Percentiles rank a stretch among this genome's conserved stretches.
Evolutionary conservation across 2,113 vertebrate genomes (phyloP).

Genomic region (Myodes glareolus): DNA sequence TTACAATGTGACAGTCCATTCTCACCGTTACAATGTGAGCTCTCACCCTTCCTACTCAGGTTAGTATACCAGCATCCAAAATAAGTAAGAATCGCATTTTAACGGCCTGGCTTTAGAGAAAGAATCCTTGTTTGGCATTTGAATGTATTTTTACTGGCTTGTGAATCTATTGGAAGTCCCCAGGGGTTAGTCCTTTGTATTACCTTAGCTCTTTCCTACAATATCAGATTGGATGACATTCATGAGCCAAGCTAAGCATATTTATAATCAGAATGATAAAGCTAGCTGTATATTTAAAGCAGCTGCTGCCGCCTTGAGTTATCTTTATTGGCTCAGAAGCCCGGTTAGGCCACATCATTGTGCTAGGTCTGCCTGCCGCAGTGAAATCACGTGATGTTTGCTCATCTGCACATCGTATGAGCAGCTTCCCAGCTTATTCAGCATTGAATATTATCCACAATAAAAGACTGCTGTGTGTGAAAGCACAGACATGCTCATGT

Average conservation of each 20-base stretch:
- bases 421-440: background rate
- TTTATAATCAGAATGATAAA: background rate
- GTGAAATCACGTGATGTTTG: background rate
- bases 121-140: background rate
- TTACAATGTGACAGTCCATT: background rate
- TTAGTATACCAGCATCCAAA: background rate
- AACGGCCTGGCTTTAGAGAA: background rate
- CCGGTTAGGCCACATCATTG: background rate
- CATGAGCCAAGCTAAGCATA: background rate
- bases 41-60: background rate
- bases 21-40: background rate
- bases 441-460: background rate
- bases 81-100: background rate
- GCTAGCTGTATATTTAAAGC: background rate
- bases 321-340: background rate
- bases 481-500: background rate
- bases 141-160: conserved; percentile 23
- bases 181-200: conserved; percentile 30
- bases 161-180: conserved; percentile 25
- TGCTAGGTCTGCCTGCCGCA: background rate
- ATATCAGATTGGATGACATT: background rate
- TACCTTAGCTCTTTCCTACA: background rate
- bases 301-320: background rate
- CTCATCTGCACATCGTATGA: background rate
- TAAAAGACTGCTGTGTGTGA: background rate